Base-by-base conservation (phyloP, 2,888 invertebrate genomes). In the Acanthoscelides obtectus region DNA sequence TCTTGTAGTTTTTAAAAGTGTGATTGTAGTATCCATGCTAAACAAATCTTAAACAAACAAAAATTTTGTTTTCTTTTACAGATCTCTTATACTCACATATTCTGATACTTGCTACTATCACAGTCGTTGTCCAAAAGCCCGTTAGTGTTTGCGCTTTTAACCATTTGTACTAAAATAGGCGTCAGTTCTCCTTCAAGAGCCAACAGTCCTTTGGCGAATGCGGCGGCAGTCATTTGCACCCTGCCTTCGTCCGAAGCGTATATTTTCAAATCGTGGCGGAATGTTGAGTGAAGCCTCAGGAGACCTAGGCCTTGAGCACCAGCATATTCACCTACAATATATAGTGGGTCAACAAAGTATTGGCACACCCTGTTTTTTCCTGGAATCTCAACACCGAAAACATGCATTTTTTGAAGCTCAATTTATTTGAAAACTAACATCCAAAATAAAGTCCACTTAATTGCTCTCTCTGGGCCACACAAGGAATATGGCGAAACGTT, bases 201-300 rank as follows among this genome's bases (percentile, higher is more conserved):
- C 8, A 99, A 87, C 27, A 99, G 87, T 0, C 99, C 99, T 87
- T 99, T 99, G 1, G 99, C 98, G 86, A 99, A 99, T 0, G 99
- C 99, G 0, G 99, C 99, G 0, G 99, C 99, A 0, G 99, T 99
- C 98, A 99, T 99, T 87, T 99, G 99, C 1, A 99, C 99, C 72
- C 99, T 89, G 1, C 99, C 99, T 85, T 99, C 99, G 85, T 99
- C 99, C 0, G 98, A 98, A 0, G 99, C 99, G 86, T 99, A 99
- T 79, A 99, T 99, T 88, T 99, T 99, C 73, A 99, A 88, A 86
- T 99, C 99, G 85, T 99, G 99, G 0, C 99, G 93, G 87, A 97
- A 99, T 0, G 99, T 99, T 8, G 98, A 98, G 86, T 99, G 99
- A 0, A 99, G 88, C 75, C 97, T 89, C 22, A 99, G 89, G 6